A percentile compares a stretch with the other conserved stretches of the same genome.
phyloP scores from a whole-genome alignment of 2,888 invertebrate genomes.

The Mythimna lalbum region DNA sequence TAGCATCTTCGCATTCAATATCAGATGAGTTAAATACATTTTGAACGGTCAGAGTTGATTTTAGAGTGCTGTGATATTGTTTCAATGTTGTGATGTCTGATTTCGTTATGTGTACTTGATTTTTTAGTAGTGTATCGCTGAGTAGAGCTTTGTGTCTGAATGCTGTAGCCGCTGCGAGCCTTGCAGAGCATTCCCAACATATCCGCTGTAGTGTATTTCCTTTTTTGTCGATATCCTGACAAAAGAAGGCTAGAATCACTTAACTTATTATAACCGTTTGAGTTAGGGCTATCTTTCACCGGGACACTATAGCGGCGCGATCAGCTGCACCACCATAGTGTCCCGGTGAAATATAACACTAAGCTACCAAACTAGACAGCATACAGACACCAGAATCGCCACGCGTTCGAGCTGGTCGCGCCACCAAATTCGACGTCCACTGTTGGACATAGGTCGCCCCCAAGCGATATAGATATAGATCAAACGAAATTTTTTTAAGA shows the following conservation, averaged over 20 bases:
- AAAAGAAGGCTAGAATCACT: background rate
- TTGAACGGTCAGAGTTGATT: slow-evolving; percentile 7
- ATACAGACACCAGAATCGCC: no score
- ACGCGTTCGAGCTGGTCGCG: no score
- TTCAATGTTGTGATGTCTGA: slow-evolving; percentile 12
- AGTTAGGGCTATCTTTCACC: no score
- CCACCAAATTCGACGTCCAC: no score
- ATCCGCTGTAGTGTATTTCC: background rate
- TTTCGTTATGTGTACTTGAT: slow-evolving; percentile 19
- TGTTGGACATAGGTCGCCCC: no score
- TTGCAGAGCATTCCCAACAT: slow-evolving; percentile 38
- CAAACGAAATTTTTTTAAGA: no score
- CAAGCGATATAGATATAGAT: no score
- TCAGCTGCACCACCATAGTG: no score
- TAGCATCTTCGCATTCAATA: background rate
- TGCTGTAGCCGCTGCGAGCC: slow-evolving; percentile 29
- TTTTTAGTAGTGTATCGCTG: slow-evolving; percentile 30
- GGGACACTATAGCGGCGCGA: no score
- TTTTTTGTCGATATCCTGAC: slow-evolving; percentile 8
- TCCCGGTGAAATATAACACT: no score
- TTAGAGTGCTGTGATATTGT: slow-evolving; percentile 16
- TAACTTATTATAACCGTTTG: no score
- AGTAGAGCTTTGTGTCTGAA: slow-evolving; percentile 35
- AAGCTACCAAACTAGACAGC: no score
- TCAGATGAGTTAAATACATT: background rate